A percentile compares a stretch with the other conserved stretches of the same genome.
Conservation (phyloP, 2,888 invertebrate species). For the Chrysodeixis includens region DNA sequence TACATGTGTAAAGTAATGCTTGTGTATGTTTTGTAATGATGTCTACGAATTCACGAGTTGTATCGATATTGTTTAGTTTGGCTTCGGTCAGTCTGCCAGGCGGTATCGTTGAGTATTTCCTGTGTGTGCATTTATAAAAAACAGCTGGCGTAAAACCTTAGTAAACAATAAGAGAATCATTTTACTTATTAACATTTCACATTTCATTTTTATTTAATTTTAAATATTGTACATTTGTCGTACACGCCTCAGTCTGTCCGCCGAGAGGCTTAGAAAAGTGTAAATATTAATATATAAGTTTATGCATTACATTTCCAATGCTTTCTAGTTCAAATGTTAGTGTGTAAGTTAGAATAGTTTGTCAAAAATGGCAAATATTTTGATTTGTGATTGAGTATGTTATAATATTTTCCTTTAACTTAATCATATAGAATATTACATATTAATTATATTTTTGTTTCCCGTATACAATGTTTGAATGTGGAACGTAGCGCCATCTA, state of each 20-base stretch:
- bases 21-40: slow-evolving; percentile 2
- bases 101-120: slow-evolving; percentile 18
- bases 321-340: slow-evolving; percentile 78
- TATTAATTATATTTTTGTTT: slow-evolving; percentile 34
- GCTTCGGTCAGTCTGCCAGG: slow-evolving; percentile 29
- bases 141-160: slow-evolving; percentile 13
- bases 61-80: slow-evolving; percentile 16
- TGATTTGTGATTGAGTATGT: slow-evolving; percentile 65
- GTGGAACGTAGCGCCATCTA: slow-evolving; percentile 52
- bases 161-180: slow-evolving; percentile 12
- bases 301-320: slow-evolving; percentile 79
- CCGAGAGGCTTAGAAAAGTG: slow-evolving; percentile 48
- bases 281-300: slow-evolving; percentile 61
- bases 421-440: slow-evolving; percentile 37
- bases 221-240: slow-evolving; percentile 15
- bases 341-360: slow-evolving; percentile 60
- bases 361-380: slow-evolving; percentile 56
- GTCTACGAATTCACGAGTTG: background rate
- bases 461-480: slow-evolving; percentile 23
- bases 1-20: background rate
- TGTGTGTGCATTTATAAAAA: slow-evolving; percentile 54
- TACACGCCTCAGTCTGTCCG: slow-evolving; percentile 36
- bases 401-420: slow-evolving; percentile 48
- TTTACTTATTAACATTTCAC: slow-evolving; percentile 13
- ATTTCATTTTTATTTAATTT: slow-evolving; percentile 21